These are phyloP conservation scores for Meliscaeva auricollis DNA, from an alignment of 2,888 invertebrate species.

Conservation along the genomic window DNA sequence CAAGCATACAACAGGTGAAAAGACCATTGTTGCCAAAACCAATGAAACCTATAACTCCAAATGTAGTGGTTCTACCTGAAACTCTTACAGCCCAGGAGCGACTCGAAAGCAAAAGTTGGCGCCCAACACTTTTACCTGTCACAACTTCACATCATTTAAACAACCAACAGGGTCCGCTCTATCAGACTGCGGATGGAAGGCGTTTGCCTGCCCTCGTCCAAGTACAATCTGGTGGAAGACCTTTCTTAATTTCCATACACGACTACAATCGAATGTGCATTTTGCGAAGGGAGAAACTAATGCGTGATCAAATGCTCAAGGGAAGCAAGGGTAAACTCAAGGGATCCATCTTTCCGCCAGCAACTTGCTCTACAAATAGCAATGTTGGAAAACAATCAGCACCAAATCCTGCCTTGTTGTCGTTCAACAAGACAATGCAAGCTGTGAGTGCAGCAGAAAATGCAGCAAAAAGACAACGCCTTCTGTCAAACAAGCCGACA, in stretches of 20 bases:
- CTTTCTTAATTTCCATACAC: constrained; percentile 91
- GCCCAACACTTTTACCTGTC: constrained; percentile 89
- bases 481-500: constrained; percentile 36
- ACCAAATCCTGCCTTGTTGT: constrained; percentile 27
- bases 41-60: constrained; percentile 79
- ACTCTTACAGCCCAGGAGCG: constrained; percentile 84
- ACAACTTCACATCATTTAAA: constrained; percentile 81
- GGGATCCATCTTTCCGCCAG: constrained; percentile 33
- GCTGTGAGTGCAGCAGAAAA: constrained; percentile 38
- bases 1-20: constrained; percentile 80
- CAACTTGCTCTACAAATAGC: constrained; percentile 60
- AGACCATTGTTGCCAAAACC: constrained; percentile 77
- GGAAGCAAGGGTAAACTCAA: constrained; percentile 78
- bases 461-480: constrained; percentile 54
- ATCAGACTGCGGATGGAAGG: constrained; percentile 86
- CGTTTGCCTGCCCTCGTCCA: constrained; percentile 88
- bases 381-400: constrained; percentile 48
- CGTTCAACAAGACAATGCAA: constrained; percentile 67
- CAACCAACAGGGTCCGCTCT: constrained; percentile 83
- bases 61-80: constrained; percentile 82
- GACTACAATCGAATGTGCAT: constrained; percentile 93
- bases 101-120: constrained; percentile 87
- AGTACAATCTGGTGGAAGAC: constrained; percentile 91
- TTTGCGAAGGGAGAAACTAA: constrained; percentile 88
- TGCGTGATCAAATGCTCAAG: constrained; percentile 86